Percentiles rank a stretch among this genome's conserved stretches.
Evolutionary conservation across 2,888 invertebrate species (phyloP).

Genomic region (Lepas anatifera): DNA sequence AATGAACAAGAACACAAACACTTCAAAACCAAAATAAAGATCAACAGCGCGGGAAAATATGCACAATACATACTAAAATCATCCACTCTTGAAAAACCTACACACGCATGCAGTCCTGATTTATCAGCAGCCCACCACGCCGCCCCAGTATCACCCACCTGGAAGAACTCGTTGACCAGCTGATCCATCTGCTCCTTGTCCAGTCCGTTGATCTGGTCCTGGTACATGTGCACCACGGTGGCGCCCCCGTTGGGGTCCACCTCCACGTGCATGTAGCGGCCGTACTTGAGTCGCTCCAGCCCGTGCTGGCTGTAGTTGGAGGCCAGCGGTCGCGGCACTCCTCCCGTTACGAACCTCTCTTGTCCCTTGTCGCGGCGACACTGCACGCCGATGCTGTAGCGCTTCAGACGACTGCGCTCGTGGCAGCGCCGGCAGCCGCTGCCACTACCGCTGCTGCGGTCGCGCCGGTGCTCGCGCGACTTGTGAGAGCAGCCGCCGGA

Average conservation of each 20-base stretch:
- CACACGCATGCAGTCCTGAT: background rate
- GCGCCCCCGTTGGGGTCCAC: constrained; percentile 92
- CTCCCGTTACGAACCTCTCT: constrained; percentile 21
- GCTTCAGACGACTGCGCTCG: constrained; percentile 49
- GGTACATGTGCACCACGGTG: constrained; percentile 75
- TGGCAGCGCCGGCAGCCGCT: constrained; percentile 22
- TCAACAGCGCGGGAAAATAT: no score
- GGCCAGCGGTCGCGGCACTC: background rate
- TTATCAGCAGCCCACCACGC: background rate
- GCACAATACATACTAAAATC: no score
- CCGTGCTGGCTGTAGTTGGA: constrained; percentile 14
- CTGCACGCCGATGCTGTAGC: constrained; percentile 58
- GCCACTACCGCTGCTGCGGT: constrained; percentile 15
- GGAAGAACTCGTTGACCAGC: constrained; percentile 22
- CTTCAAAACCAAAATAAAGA: no score
- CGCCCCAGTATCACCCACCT: constrained; percentile 14
- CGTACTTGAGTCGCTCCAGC: constrained; percentile 39
- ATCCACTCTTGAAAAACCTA: no score
- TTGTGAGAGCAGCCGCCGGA: no score
- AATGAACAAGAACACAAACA: no score
- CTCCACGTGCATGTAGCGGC: constrained; percentile 70
- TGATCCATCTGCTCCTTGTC: constrained; percentile 46
- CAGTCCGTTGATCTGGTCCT: constrained; percentile 66
- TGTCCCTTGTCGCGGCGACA: constrained; percentile 44
- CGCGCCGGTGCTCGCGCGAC: constrained; percentile 20